phyloP scores from a whole-genome alignment of 2,888 invertebrate species.

The Apoda limacodes region DNA sequence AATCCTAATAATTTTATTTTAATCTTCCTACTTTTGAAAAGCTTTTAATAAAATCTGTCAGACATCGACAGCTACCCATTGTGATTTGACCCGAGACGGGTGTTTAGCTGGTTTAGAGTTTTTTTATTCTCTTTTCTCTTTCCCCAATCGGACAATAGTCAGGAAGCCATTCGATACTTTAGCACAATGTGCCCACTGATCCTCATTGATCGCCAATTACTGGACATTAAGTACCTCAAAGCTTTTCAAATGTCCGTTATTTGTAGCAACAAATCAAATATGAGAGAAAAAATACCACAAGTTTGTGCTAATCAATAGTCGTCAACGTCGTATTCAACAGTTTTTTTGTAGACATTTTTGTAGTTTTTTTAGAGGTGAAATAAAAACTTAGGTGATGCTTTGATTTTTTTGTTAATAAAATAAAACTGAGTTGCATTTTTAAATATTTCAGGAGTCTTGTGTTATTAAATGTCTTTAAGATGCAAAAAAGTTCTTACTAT shows the following conservation, averaged over 20 bases:
- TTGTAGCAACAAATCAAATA: slow-evolving; percentile 67
- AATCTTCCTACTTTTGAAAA: slow-evolving; percentile 7
- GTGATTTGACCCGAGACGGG: slow-evolving; percentile 48
- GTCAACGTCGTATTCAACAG: no score
- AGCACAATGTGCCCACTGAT: slow-evolving; percentile 68
- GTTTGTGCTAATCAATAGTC: no score
- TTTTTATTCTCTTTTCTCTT: slow-evolving; percentile 44
- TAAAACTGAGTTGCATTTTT: no score
- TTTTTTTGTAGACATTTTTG: no score
- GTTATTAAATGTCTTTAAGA: no score
- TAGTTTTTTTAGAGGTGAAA: no score
- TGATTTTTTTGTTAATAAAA: no score
- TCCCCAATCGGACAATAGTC: slow-evolving; percentile 45
- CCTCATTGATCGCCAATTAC: slow-evolving; percentile 71
- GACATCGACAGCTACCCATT: slow-evolving; percentile 44
- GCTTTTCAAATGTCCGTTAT: slow-evolving; percentile 63
- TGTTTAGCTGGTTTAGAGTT: slow-evolving; percentile 37
- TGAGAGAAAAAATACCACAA: slow-evolving; percentile 48
- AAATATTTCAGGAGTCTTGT: no score
- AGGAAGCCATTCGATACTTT: slow-evolving; percentile 45
- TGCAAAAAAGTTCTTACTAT: no score
- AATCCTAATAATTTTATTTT: no score
- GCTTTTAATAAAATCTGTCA: slow-evolving; percentile 36
- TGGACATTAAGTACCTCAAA: slow-evolving; percentile 69
- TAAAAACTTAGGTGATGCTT: no score